Percentiles rank a stretch among this genome's conserved stretches.
These are phyloP conservation scores for Ibycter americanus DNA, from an alignment of 2,797 vertebrate genomes.

Conservation along the genomic window DNA sequence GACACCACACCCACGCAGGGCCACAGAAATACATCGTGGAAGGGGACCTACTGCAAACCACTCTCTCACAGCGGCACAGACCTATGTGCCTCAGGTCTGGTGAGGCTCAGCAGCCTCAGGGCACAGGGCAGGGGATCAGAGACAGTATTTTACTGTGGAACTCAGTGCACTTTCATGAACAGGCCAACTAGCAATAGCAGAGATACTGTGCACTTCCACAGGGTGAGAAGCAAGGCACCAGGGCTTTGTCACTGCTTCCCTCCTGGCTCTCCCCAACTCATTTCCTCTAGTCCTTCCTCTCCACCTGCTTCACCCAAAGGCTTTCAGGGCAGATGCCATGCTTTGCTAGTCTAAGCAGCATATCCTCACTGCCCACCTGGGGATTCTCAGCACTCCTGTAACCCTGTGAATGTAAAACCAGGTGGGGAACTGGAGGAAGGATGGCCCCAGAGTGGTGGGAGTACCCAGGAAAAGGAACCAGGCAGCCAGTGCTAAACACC, in stretches of 20 bases:
- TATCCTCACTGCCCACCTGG: too few relatives aligned
- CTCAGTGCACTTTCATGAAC: neutral
- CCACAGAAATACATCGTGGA: neutral
- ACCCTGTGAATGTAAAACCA: neutral
- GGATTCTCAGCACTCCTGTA: neutral
- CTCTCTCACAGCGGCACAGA: accelerated
- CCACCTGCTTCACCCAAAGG: neutral
- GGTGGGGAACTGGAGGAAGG: neutral
- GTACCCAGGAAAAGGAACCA: neutral
- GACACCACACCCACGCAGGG: neutral
- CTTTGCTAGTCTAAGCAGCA: neutral
- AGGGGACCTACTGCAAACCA: neutral
- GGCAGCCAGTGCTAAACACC: neutral
- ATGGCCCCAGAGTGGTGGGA: neutral
- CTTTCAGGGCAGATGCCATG: neutral
- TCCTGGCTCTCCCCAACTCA: neutral
- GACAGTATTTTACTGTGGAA: accelerated
- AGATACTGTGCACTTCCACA: neutral
- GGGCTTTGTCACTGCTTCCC: neutral
- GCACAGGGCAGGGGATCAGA: neutral
- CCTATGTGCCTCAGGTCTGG: accelerated
- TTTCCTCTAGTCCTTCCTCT: neutral
- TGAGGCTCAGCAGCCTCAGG: neutral
- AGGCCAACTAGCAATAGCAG: neutral
- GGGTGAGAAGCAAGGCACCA: accelerated